A percentile compares a stretch with the other conserved stretches of the same genome.
Conservation (phyloP, 2,888 invertebrate genomes). For the Rosalia funebris region DNA sequence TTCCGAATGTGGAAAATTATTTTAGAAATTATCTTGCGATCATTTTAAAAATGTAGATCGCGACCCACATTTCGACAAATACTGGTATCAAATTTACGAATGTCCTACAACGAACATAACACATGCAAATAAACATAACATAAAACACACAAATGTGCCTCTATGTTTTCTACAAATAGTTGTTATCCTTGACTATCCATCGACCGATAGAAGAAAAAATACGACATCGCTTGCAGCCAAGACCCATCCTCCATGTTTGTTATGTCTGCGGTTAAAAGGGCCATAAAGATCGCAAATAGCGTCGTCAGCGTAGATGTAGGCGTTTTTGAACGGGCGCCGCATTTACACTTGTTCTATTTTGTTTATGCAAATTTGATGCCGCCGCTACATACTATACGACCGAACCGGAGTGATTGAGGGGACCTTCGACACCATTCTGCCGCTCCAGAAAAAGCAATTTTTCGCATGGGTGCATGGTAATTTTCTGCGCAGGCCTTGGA, state of each 20-base stretch:
- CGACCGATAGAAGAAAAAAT: too few relatives aligned
- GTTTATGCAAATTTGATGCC: conserved; percentile 51
- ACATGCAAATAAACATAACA: too few relatives aligned
- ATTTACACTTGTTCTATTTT: conserved; percentile 54
- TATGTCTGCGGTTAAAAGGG: conserved; percentile 47
- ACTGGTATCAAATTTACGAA: too few relatives aligned
- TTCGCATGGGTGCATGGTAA: conserved; percentile 41
- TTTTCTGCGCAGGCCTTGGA: conserved; percentile 20
- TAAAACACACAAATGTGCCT: too few relatives aligned
- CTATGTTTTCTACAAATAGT: too few relatives aligned
- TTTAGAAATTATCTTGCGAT: too few relatives aligned
- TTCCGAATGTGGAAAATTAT: too few relatives aligned
- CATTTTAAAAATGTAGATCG: too few relatives aligned
- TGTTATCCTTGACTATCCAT: too few relatives aligned
- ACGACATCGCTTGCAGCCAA: conserved; percentile 3
- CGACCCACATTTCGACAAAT: too few relatives aligned
- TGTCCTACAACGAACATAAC: too few relatives aligned
- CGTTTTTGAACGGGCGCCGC: conserved; percentile 45
- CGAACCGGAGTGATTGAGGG: conserved; percentile 38
- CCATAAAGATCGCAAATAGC: conserved; percentile 50
- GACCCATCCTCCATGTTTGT: conserved; percentile 31
- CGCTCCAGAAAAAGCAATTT: conserved; percentile 40
- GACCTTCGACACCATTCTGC: conserved; percentile 40
- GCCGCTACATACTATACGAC: too few relatives aligned
- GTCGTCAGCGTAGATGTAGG: conserved; percentile 45